Evolutionary conservation across 2,113 vertebrate genomes (phyloP), one percentile per base, ranked within the genome.

Genomic region (Periophthalmodon schlosseri): DNA sequence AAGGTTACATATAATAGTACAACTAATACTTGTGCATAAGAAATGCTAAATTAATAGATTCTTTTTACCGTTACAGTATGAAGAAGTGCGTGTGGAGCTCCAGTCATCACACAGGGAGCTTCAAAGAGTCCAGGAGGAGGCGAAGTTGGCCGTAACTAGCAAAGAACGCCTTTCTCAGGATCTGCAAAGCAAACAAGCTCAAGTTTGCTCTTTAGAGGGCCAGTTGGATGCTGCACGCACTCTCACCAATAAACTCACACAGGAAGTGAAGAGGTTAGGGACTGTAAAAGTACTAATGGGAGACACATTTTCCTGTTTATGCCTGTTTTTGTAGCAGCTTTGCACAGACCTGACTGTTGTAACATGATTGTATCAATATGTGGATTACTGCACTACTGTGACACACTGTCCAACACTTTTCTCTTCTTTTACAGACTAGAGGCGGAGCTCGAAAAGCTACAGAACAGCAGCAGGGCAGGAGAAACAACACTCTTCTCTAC

Each of bases 221-320:
- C 94, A 95, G 81, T 87, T 95, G 20, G 91, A 91, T 8, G 73
- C 93, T 20, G 68, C 93, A 11, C 90, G 79, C 66, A 90, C 83
- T 5, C 82, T 84, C 7, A 87, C 86, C 54, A 91, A 90, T 64
- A 92, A 88, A 46, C 91, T 95, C 69, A 86, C 90, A 8, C 92
- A 92, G 78, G 94, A 95, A 64, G 67, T 95, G 44, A 95, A 93
- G 88, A 89, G 93, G 94, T 95, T 54, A 75, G 85, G n/a, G 39
- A 12, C 28, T 69, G 15, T 49, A n/a, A 15, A 69, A 73, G 68
- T 34, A 50, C 46, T 64, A 10, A n/a, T 10, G 8, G 52, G 20
- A 54, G 6, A n/a, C 7, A 8, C 49, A 16, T 0, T 54, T 20
- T 57, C 23, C 9, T 57, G 11, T n/a, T 11, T 56, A 56, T 57